Conservation (phyloP, 2,113 vertebrate species). For the Callospermophilus lateralis region DNA sequence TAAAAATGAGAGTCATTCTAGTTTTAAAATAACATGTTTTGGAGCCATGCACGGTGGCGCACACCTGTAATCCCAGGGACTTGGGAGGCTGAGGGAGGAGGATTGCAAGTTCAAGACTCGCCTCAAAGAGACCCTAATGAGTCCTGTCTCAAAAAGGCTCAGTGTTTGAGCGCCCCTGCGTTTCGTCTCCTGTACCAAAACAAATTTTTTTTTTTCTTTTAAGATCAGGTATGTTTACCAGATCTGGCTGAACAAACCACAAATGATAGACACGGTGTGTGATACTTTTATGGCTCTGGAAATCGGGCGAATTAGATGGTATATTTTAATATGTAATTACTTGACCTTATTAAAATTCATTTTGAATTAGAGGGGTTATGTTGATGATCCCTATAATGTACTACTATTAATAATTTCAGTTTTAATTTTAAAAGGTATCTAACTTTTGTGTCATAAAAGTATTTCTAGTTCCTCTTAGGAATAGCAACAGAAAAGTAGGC, state of each 20-base stretch:
- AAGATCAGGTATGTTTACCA: not conserved
- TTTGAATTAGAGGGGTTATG: not conserved
- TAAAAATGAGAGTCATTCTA: not conserved
- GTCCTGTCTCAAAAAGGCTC: too few relatives aligned
- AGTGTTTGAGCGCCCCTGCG: too few relatives aligned
- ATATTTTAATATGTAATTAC: not conserved
- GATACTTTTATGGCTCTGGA: not conserved
- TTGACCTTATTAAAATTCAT: not conserved
- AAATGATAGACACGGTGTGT: not conserved
- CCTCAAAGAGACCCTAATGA: too few relatives aligned
- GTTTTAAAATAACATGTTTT: not conserved
- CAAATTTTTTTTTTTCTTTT: not conserved
- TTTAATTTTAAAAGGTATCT: not conserved
- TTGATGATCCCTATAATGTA: not conserved
- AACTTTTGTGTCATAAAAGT: not conserved
- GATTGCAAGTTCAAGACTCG: too few relatives aligned
- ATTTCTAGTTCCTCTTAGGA: not conserved
- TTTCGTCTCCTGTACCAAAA: too few relatives aligned
- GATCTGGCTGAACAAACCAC: not conserved
- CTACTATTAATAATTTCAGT: not conserved
- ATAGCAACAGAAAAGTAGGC: not conserved
- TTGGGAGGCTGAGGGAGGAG: too few relatives aligned
- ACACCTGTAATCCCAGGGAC: too few relatives aligned
- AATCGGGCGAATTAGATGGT: not conserved
- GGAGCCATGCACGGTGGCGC: too few relatives aligned